Conservation (phyloP, 2,113 vertebrate species). For the Tiliqua scincoides region DNA sequence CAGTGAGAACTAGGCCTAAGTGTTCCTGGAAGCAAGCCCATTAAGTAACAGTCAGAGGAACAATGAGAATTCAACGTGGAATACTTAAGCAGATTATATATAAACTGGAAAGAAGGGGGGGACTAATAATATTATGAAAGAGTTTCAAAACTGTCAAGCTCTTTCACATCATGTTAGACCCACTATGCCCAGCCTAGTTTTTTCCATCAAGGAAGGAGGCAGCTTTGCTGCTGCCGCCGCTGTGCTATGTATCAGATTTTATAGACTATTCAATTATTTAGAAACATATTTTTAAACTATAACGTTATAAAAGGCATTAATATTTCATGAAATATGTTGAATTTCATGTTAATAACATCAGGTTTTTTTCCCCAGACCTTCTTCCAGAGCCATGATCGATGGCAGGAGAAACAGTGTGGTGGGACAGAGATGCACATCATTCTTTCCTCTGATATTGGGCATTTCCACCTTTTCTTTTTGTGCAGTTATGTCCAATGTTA, state of each 20-base stretch:
- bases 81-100: conserved; percentile 43
- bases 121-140: neutral
- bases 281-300: conserved; percentile 72
- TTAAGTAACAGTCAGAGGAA: conserved; percentile 8
- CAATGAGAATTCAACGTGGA: conserved; percentile 52
- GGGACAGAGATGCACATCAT: neutral
- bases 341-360: conserved; percentile 61
- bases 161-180: neutral
- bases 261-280: conserved; percentile 76
- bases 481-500: neutral
- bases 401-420: neutral
- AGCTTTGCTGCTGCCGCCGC: conserved; percentile 48
- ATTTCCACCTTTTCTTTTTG: neutral
- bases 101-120: neutral
- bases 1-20: neutral
- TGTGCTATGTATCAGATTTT: conserved; percentile 67
- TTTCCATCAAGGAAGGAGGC: neutral
- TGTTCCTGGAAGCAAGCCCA: neutral
- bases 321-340: conserved; percentile 71
- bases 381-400: conserved; percentile 19
- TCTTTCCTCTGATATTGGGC: neutral
- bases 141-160: conserved; percentile 36
- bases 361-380: conserved; percentile 35
- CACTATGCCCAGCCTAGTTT: neutral
- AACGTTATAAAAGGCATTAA: conserved; percentile 65